Evolutionary conservation across 2,113 vertebrate genomes (phyloP).

Genomic region (Prietella phreatophila): DNA sequence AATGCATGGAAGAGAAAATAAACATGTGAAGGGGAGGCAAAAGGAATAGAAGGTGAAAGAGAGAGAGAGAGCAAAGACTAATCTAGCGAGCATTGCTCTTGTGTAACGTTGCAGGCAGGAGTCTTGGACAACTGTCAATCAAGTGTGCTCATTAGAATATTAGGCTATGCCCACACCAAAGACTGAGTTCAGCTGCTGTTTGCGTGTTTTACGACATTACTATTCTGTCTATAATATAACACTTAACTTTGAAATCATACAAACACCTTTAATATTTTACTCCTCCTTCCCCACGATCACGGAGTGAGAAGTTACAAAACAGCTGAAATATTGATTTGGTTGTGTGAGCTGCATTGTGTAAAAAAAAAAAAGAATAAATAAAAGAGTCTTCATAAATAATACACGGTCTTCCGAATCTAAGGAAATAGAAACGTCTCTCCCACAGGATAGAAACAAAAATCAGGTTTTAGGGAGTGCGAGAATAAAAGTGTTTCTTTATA

Average conservation of each 20-base stretch:
- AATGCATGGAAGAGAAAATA: not conserved
- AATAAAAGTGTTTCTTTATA: not conserved
- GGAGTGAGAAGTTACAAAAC: slow-evolving; percentile 64
- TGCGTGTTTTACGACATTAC: not conserved
- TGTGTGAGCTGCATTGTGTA: slow-evolving; percentile 64
- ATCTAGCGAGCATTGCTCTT: not conserved
- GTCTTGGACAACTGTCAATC: slow-evolving; percentile 2
- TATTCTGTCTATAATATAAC: not conserved
- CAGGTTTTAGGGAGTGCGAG: not conserved
- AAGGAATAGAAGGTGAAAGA: not conserved
- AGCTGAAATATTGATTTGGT: slow-evolving; percentile 72
- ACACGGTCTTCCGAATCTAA: slow-evolving; percentile 58
- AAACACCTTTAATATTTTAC: not conserved
- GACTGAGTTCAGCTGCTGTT: not conserved
- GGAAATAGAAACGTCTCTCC: slow-evolving; percentile 26
- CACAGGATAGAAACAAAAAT: slow-evolving; percentile 43
- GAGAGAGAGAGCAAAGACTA: not conserved
- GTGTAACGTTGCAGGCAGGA: not conserved
- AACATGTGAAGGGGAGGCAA: not conserved
- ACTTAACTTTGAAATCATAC: not conserved
- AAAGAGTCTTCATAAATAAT: slow-evolving; percentile 68
- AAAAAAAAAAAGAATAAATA: slow-evolving; percentile 41
- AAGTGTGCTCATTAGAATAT: not conserved
- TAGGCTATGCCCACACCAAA: not conserved
- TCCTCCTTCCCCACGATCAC: too few species aligned